Conservation (phyloP, 2,113 vertebrate species). For the Dascyllus trimaculatus region DNA sequence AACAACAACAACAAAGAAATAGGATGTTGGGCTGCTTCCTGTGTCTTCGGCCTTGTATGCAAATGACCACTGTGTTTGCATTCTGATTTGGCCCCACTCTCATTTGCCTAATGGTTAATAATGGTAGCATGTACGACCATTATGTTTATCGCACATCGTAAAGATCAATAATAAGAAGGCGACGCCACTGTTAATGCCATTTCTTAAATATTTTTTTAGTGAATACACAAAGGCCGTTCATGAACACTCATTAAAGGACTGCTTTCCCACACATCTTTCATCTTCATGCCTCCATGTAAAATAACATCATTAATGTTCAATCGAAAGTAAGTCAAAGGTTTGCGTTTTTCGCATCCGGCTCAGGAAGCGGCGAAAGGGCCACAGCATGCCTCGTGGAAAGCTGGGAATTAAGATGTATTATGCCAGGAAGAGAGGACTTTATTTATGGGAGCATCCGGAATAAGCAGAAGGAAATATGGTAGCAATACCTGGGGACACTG, state of each 20-base stretch:
- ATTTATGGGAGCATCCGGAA: constrained; percentile 80
- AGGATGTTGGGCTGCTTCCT: constrained; percentile 24
- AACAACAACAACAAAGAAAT: constrained; percentile 4
- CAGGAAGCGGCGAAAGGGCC: constrained; percentile 70
- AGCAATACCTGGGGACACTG: constrained; percentile 76
- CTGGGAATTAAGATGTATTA: constrained; percentile 78
- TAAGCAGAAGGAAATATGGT: constrained; percentile 74
- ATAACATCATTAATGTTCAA: constrained; percentile 74
- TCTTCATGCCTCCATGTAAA: constrained; percentile 59
- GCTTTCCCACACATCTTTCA: constrained; percentile 63
- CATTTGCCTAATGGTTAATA: constrained; percentile 44
- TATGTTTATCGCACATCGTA: constrained; percentile 61
- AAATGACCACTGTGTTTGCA: constrained; percentile 51
- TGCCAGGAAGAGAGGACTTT: constrained; percentile 78
- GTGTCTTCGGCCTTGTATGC: constrained; percentile 52
- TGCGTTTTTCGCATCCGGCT: constrained; percentile 73
- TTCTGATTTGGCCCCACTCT: constrained; percentile 31
- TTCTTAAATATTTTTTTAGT: constrained; percentile 52
- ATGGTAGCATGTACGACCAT: constrained; percentile 42
- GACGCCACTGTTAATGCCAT: constrained; percentile 26
- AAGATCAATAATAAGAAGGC: constrained; percentile 58
- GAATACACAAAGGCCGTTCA: constrained; percentile 60
- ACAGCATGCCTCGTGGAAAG: constrained; percentile 72
- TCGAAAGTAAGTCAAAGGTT: constrained; percentile 62
- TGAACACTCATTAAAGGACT: constrained; percentile 60